phyloP scores from a whole-genome alignment of 1,140 invertebrate species.

The Caenorhabditis briggsae region DNA sequence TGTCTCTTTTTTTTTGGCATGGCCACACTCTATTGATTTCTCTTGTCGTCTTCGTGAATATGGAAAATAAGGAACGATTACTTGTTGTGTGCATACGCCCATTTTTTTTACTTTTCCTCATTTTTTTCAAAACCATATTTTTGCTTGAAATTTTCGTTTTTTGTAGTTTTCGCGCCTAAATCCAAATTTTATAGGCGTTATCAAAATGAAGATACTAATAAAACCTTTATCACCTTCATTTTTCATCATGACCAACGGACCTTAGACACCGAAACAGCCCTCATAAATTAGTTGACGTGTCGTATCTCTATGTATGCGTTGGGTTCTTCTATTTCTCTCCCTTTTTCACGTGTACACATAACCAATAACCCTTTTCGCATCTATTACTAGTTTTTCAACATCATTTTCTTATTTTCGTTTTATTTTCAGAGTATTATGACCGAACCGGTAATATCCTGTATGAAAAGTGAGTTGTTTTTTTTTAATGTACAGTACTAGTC shows the following conservation, averaged over 20 bases:
- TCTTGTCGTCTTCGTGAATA: not conserved
- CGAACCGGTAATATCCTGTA: not conserved
- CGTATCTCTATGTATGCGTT: too few species aligned
- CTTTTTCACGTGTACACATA: not conserved
- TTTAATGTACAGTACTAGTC: too few species aligned
- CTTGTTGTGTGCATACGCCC: too few species aligned
- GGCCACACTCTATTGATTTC: slow-evolving; percentile 55
- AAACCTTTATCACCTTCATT: not conserved
- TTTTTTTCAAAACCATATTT: too few species aligned
- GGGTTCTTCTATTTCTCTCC: not conserved
- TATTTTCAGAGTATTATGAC: not conserved
- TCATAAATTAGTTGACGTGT: slow-evolving; percentile 9
- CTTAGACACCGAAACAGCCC: not conserved
- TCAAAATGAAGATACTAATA: not conserved
- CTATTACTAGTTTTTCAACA: not conserved
- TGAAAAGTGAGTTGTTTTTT: slow-evolving; percentile 9
- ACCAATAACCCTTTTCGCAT: not conserved
- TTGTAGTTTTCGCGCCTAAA: too few species aligned
- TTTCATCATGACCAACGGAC: not conserved
- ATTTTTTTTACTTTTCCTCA: too few species aligned
- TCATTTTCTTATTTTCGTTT: too few species aligned
- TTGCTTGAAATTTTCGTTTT: too few species aligned
- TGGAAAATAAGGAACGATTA: not conserved
- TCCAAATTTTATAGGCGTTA: too few species aligned
- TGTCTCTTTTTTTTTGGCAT: slow-evolving; percentile 45